These are phyloP conservation scores for Chaetophractus vellerosus DNA, from an alignment of 2,797 vertebrate genomes.

Conservation along the genomic window DNA sequence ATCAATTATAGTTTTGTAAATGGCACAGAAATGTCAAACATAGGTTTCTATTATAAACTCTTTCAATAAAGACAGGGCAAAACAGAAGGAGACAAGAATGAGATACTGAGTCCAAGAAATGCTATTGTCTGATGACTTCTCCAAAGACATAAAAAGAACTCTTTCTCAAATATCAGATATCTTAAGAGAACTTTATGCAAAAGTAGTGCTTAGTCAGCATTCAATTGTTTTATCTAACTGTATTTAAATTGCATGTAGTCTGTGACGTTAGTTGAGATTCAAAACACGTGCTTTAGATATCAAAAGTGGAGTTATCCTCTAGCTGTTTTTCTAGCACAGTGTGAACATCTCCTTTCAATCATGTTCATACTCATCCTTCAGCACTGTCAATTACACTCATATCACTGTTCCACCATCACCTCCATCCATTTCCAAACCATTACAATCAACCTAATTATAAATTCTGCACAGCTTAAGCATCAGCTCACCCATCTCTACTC, in stretches of 20 bases:
- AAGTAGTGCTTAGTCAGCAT: not conserved
- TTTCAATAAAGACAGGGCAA: slow-evolving; percentile 18
- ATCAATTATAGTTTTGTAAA: slow-evolving; percentile 26
- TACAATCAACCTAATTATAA: too few species aligned
- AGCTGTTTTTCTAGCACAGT: too few species aligned
- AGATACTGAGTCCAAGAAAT: not conserved
- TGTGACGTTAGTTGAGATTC: not conserved
- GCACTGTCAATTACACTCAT: too few species aligned
- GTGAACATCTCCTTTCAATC: too few species aligned
- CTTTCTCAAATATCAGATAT: not conserved
- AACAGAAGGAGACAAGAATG: slow-evolving; percentile 3
- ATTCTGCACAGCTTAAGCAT: too few species aligned
- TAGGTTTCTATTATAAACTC: not conserved
- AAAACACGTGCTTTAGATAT: not conserved
- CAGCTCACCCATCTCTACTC: too few species aligned
- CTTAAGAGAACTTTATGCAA: slow-evolving; percentile 13
- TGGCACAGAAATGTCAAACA: not conserved
- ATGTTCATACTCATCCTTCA: too few species aligned
- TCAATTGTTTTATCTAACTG: not conserved
- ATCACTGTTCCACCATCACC: too few species aligned
- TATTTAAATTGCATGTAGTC: not conserved
- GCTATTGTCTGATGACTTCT: not conserved
- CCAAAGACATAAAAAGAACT: not conserved
- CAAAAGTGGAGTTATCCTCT: not conserved
- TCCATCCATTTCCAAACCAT: too few species aligned